phyloP scores from a whole-genome alignment of 2,113 vertebrate genomes.

The Myiopsitta monachus region DNA sequence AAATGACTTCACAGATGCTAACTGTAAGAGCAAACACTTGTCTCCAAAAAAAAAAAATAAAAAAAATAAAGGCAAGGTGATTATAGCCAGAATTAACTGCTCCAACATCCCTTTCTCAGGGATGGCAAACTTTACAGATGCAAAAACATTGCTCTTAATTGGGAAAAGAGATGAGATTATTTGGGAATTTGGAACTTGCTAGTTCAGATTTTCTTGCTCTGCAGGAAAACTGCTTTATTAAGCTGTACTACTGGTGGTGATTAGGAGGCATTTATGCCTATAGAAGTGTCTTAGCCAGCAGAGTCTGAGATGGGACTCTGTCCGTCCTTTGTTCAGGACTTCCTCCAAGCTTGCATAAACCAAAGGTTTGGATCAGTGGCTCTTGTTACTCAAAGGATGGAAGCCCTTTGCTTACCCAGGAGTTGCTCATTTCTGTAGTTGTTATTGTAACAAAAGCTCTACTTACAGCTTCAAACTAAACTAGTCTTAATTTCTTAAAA shows the following conservation, averaged over 20 bases:
- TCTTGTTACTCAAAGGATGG: neutral
- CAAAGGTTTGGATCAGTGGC: neutral
- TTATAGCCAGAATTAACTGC: neutral
- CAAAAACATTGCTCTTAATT: neutral
- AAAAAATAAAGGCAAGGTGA: neutral
- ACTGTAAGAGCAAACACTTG: neutral
- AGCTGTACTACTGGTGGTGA: neutral
- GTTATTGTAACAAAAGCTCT: neutral
- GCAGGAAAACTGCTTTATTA: conserved; percentile 1
- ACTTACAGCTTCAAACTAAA: neutral
- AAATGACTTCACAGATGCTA: neutral
- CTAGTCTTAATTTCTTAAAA: neutral
- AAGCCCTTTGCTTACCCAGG: neutral
- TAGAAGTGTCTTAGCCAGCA: neutral
- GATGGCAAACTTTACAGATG: neutral
- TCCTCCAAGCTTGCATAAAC: neutral
- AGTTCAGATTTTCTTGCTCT: conserved; percentile 59
- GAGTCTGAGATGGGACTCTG: neutral
- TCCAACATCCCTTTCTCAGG: neutral
- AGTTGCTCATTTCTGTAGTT: neutral
- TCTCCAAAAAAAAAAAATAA: neutral
- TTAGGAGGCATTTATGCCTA: neutral
- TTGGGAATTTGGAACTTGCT: conserved; percentile 22
- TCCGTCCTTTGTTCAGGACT: neutral
- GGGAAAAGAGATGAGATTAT: conserved; percentile 29